phyloP scores from a whole-genome alignment of 2,888 invertebrate species.

The Machimus atricapillus region DNA sequence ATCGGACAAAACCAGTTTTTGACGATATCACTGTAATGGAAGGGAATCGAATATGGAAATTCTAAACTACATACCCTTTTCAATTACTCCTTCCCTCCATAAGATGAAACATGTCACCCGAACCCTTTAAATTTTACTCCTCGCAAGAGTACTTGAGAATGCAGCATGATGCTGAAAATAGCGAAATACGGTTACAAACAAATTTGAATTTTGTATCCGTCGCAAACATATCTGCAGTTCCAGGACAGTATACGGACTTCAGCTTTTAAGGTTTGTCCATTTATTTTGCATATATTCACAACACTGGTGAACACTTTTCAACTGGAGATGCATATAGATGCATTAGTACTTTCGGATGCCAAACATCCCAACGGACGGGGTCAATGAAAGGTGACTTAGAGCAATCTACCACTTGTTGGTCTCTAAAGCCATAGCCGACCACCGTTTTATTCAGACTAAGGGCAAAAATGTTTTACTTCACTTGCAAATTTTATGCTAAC shows the following conservation, averaged over 20 bases:
- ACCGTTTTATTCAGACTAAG: background rate
- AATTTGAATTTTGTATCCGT: background rate
- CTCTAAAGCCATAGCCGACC: background rate
- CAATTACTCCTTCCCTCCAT: background rate
- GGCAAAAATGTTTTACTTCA: background rate
- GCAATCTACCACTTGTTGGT: background rate
- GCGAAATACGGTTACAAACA: background rate
- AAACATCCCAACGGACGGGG: background rate
- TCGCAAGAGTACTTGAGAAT: background rate
- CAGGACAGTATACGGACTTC: background rate
- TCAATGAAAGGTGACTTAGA: background rate
- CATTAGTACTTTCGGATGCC: background rate
- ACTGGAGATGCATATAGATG: background rate
- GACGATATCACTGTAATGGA: background rate
- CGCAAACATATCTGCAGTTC: background rate
- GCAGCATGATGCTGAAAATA: background rate
- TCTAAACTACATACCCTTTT: background rate
- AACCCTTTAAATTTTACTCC: background rate
- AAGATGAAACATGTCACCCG: background rate
- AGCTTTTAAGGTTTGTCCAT: background rate
- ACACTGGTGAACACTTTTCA: background rate
- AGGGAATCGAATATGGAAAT: background rate
- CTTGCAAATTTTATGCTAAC: background rate
- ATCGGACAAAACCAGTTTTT: background rate
- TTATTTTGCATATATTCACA: background rate